These are phyloP conservation scores for Agrypnus murinus DNA, from an alignment of 2,888 invertebrate species.

Conservation along the genomic window DNA sequence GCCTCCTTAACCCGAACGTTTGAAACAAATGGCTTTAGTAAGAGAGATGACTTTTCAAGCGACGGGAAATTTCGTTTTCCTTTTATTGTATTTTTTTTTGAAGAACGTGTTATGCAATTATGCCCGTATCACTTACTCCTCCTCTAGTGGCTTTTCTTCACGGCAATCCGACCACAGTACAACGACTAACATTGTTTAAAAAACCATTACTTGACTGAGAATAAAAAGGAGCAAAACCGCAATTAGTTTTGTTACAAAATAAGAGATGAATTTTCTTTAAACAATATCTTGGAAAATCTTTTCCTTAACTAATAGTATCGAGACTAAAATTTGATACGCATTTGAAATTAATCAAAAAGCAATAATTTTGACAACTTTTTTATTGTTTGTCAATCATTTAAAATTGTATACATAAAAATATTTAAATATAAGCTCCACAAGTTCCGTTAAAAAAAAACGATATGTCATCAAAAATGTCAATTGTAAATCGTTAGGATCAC, in stretches of 20 bases:
- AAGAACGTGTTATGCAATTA: conserved; percentile 37
- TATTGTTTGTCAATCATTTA: too few species aligned
- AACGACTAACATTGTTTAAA: conserved; percentile 36
- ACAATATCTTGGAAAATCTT: conserved; percentile 6
- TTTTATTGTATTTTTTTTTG: conserved; percentile 25
- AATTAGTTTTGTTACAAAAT: conserved; percentile 29
- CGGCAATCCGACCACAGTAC: background rate
- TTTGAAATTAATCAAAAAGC: too few species aligned
- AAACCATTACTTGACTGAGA: conserved; percentile 25
- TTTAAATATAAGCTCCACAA: too few species aligned
- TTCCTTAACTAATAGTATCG: too few species aligned
- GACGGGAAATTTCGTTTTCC: conserved; percentile 35
- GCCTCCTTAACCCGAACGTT: conserved; percentile 52
- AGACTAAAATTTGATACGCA: too few species aligned
- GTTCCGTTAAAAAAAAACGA: too few species aligned
- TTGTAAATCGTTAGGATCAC: too few species aligned
- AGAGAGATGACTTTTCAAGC: conserved; percentile 42
- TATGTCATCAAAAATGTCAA: too few species aligned
- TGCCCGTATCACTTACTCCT: conserved; percentile 26
- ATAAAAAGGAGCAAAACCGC: conserved; percentile 22
- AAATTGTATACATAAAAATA: too few species aligned
- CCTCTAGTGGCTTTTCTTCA: conserved; percentile 12
- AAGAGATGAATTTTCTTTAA: conserved; percentile 8
- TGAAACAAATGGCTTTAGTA: conserved; percentile 52
- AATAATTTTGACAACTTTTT: too few species aligned